Conservation (phyloP, 1,140 invertebrate species). For the Phthorimaea operculella region DNA sequence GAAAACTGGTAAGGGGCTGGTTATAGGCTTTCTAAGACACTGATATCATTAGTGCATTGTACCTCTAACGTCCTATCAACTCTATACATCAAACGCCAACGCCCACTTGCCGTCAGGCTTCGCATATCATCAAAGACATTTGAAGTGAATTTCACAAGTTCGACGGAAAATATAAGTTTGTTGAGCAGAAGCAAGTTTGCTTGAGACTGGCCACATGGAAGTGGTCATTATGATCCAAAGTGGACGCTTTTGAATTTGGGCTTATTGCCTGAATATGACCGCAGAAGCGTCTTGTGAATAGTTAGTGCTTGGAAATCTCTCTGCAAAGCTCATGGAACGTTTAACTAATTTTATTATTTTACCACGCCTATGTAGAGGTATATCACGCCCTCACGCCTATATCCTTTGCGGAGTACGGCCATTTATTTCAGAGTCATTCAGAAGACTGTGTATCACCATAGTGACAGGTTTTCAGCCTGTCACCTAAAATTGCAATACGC, state of each 20-base stretch:
- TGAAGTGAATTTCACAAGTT: neutral
- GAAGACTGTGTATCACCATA: no score
- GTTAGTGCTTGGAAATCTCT: no score
- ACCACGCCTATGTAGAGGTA: no score
- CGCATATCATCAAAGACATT: slow-evolving; percentile 1
- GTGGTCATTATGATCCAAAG: slow-evolving; percentile 48
- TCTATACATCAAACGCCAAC: slow-evolving; percentile 16
- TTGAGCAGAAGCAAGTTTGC: slow-evolving; percentile 40
- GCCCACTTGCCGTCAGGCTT: slow-evolving; percentile 12
- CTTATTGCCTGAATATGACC: slow-evolving; percentile 38
- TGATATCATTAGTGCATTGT: slow-evolving; percentile 66
- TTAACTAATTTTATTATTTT: no score
- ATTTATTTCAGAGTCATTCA: no score
- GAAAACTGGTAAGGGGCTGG: slow-evolving; percentile 66
- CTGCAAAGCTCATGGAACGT: no score
- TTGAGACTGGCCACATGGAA: slow-evolving; percentile 39
- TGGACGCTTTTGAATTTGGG: slow-evolving; percentile 36
- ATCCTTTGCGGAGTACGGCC: no score
- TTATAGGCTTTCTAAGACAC: slow-evolving; percentile 64
- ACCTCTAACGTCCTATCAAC: slow-evolving; percentile 40
- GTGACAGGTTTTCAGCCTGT: no score
- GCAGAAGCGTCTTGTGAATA: neutral
- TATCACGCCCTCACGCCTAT: no score
- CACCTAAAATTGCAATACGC: no score
- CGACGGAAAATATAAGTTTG: slow-evolving; percentile 16